Evolutionary conservation across 2,113 vertebrate species (phyloP).

Genomic region (Vimba vimba): DNA sequence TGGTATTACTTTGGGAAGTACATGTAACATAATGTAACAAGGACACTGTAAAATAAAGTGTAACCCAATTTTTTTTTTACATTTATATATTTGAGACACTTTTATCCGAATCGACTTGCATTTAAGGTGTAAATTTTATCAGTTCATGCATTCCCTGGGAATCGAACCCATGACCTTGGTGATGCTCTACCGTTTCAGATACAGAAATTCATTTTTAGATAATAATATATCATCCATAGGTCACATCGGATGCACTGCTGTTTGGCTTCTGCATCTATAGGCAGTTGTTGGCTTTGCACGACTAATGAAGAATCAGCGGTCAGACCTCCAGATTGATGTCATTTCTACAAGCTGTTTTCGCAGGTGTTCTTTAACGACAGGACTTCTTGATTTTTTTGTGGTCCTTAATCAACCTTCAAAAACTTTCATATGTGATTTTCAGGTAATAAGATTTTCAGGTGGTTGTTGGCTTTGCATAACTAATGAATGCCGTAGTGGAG

Average conservation of each 20-base stretch:
- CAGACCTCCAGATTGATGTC: neutral
- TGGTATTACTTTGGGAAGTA: too few species aligned
- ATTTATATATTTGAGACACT: neutral
- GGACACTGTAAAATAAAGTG: too few species aligned
- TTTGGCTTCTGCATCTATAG: constrained; percentile 60
- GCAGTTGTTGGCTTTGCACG: constrained; percentile 86
- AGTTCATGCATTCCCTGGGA: neutral
- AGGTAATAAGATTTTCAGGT: neutral
- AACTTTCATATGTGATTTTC: neutral
- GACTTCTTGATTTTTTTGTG: constrained; percentile 6
- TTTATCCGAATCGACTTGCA: neutral
- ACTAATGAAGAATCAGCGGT: constrained; percentile 84
- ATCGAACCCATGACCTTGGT: neutral
- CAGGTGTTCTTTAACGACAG: constrained; percentile 52
- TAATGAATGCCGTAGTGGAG: constrained; percentile 90
- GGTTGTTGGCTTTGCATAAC: constrained; percentile 86
- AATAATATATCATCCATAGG: constrained; percentile 28
- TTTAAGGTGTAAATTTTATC: neutral
- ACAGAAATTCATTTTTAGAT: neutral
- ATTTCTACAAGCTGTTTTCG: too few species aligned
- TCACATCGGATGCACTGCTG: constrained; percentile 46
- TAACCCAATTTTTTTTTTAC: neutral
- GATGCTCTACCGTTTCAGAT: neutral
- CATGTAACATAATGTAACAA: too few species aligned
- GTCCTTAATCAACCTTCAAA: constrained; percentile 21